These are phyloP conservation scores for Diabrotica undecimpunctata DNA, from an alignment of 1,140 invertebrate species.

Conservation along the genomic window DNA sequence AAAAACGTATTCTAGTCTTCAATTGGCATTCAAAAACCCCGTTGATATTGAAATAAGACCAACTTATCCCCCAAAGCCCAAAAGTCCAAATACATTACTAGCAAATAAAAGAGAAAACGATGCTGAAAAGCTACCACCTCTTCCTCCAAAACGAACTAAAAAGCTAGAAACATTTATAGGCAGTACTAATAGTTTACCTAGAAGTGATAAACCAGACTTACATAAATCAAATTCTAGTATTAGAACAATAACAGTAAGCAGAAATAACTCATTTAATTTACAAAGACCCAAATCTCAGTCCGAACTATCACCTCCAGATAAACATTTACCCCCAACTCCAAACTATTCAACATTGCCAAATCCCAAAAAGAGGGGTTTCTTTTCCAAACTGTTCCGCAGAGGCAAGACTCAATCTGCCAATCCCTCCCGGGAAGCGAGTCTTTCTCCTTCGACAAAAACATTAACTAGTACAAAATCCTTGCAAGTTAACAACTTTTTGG, in stretches of 20 bases:
- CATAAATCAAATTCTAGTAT: conserved; percentile 24
- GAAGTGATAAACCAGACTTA: conserved; percentile 22
- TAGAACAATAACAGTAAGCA: conserved; percentile 22
- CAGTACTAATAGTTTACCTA: conserved; percentile 26
- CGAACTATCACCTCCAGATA: conserved; percentile 46
- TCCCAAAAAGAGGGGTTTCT: conserved; percentile 60
- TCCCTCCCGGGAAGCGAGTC: conserved; percentile 34
- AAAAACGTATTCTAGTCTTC: conserved; percentile 76
- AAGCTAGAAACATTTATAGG: conserved; percentile 53
- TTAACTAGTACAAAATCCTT: conserved; percentile 24
- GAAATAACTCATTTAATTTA: conserved; percentile 36
- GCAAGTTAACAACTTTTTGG: conserved; percentile 26
- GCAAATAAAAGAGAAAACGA: conserved; percentile 51
- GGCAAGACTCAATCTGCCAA: conserved; percentile 31
- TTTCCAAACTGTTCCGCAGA: conserved; percentile 59
- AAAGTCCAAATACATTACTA: conserved; percentile 34
- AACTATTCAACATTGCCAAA: conserved; percentile 50
- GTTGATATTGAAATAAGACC: conserved; percentile 51
- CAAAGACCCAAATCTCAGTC: conserved; percentile 47
- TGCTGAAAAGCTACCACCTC: conserved; percentile 65
- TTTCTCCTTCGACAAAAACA: conserved; percentile 25
- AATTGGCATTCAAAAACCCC: conserved; percentile 83
- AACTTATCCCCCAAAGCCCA: conserved; percentile 22
- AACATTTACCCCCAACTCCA: conserved; percentile 50
- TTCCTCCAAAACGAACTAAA: conserved; percentile 73